Evolutionary conservation across 2,888 invertebrate genomes (phyloP).

Genomic region (Nomada hirtipes): DNA sequence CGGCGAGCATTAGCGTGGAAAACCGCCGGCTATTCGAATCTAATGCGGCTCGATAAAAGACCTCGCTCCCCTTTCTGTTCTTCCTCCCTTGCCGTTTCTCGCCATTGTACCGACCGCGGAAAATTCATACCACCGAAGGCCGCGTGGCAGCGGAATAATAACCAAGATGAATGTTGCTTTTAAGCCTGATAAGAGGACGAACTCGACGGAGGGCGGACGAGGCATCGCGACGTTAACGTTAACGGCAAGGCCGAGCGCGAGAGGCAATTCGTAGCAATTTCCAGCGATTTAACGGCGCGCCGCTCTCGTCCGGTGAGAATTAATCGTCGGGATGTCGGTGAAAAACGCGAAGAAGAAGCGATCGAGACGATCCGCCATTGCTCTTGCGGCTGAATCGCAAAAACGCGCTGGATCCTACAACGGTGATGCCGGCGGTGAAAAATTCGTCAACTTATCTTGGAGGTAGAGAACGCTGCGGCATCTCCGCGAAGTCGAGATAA

Average conservation of each 20-base stretch:
- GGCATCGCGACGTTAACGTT: constrained; percentile 10
- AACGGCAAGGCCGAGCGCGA: constrained; percentile 23
- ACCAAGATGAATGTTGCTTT: constrained; percentile 61
- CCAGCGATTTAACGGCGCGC: constrained; percentile 60
- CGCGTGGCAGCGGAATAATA: constrained; percentile 60
- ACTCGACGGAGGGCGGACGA: constrained; percentile 11
- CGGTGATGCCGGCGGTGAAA: constrained; percentile 12
- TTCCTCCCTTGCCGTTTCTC: constrained; percentile 13
- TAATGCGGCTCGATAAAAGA: constrained; percentile 45
- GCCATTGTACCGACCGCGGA: constrained; percentile 29
- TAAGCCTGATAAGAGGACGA: constrained; percentile 47
- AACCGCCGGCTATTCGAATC: constrained; percentile 14
- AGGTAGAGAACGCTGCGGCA: too few species aligned
- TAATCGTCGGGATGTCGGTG: constrained; percentile 64
- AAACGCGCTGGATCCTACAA: background rate
- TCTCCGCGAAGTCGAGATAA: background rate
- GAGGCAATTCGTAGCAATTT: constrained; percentile 69
- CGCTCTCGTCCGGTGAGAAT: constrained; percentile 41
- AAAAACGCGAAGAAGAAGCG: constrained; percentile 58
- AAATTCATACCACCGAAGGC: constrained; percentile 41
- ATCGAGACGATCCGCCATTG: constrained; percentile 37
- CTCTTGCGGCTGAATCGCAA: background rate
- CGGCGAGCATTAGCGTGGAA: constrained; percentile 38
- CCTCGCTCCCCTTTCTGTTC: constrained; percentile 7
- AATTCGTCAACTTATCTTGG: constrained; percentile 43